Conservation (phyloP, 2,113 vertebrate genomes). For the Silurus glanis region DNA sequence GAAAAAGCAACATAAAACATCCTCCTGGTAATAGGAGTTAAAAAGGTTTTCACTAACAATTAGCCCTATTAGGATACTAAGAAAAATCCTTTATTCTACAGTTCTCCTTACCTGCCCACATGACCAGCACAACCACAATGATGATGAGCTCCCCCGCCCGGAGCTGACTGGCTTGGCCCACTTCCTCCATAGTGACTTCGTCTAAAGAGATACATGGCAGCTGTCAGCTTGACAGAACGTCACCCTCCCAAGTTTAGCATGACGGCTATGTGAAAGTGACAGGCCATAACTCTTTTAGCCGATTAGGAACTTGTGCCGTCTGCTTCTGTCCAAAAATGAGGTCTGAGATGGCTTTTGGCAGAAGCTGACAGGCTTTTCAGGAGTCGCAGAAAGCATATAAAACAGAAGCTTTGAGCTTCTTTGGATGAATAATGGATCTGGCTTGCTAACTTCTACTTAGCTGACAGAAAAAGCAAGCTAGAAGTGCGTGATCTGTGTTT, state of each 20-base stretch:
- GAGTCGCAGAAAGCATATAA: background rate
- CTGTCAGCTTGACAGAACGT: constrained; percentile 24
- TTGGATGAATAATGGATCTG: background rate
- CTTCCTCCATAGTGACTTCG: constrained; percentile 93
- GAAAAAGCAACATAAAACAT: background rate
- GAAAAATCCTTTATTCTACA: too few relatives aligned
- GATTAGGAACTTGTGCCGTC: background rate
- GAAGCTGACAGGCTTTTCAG: background rate
- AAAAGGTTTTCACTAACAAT: background rate
- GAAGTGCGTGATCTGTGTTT: too few relatives aligned
- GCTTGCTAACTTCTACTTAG: background rate
- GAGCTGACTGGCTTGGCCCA: constrained; percentile 83
- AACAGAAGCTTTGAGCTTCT: background rate
- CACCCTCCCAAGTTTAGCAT: constrained; percentile 13
- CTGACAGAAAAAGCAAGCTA: too few relatives aligned
- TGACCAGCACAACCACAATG: constrained; percentile 92
- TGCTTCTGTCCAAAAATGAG: constrained; percentile 16
- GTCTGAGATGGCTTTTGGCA: background rate
- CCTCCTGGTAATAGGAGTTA: background rate
- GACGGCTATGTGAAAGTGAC: constrained; percentile 4
- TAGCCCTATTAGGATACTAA: background rate
- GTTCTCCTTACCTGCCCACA: constrained; percentile 91
- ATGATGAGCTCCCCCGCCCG: constrained; percentile 90
- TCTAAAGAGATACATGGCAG: constrained; percentile 70
- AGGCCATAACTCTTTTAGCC: background rate